Base-by-base conservation (phyloP, 2,797 vertebrate genomes). In the Microctenopoma lineatum region DNA sequence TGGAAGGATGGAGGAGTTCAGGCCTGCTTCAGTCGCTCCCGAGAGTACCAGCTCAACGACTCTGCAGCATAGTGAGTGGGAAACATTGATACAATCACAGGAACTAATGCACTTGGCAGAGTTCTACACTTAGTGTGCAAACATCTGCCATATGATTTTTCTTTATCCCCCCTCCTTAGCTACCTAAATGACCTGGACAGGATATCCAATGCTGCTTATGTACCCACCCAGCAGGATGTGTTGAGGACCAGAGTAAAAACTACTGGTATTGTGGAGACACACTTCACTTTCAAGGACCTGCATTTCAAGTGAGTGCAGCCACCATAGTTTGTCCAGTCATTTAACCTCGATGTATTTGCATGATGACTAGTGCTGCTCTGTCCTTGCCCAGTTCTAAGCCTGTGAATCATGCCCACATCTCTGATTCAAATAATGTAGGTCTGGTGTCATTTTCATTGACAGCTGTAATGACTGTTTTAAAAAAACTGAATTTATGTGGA, bases 231-330 rank as follows among this genome's bases (percentile, higher is more conserved):
- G 70, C 97, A 99, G 89, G 98, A 99, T n/a, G 97, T 99, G 80
- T 93, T 99, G 84, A 95, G 98, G 90, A 99, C 97, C 85, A 94
- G 98, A 91, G 97, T 99, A 88, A 99, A 99, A 94, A 99, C 98
- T 36, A 99, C 98, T 45, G 98, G 98, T 84, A 99, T 99, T 76
- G 98, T 99, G 87, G 98, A 99, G 92, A 99, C 97, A 25, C 97
- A 99, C 89, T 99, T 99, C 85, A 98, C 97, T 72, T 99, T 99
- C 93, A 99, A 99, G 92, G 97, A 98, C 87, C 96, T 99, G 85
- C 97, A 99, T 90, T 99, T 99, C 92, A 99, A 99, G 98, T 99
- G 87, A 96, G 89, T 66, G 52, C 41, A 56, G 9, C 59, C 13
- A 14, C 18, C 18, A 12, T 16, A 26, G 7, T 25, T 15, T 27